Percentiles rank a stretch among this genome's conserved stretches.
These are phyloP conservation scores for Notolepis coatsorum DNA, from an alignment of 2,797 vertebrate genomes.

Conservation along the genomic window DNA sequence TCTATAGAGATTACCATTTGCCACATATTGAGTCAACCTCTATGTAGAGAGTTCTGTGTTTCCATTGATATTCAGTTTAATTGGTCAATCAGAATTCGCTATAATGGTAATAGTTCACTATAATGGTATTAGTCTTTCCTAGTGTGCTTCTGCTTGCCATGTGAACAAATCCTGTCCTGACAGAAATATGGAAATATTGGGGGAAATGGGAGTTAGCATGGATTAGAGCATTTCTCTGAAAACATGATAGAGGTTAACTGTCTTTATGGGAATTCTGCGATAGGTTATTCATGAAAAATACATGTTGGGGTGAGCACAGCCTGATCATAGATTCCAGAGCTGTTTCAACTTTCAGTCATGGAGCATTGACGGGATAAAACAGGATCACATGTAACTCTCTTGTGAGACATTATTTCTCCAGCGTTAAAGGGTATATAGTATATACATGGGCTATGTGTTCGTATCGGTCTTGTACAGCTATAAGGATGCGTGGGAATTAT, in stretches of 20 bases:
- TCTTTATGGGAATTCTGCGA: conserved; percentile 53
- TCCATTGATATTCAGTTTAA: conserved; percentile 16
- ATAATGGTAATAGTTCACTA: neutral
- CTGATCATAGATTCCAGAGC: conserved; percentile 50
- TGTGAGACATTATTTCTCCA: conserved; percentile 37
- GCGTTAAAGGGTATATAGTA: conserved; percentile 40
- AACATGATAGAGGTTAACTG: conserved; percentile 43
- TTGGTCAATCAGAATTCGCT: conserved; percentile 16
- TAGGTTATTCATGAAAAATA: conserved; percentile 52
- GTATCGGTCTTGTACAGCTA: conserved; percentile 4
- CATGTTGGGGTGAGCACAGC: conserved; percentile 25
- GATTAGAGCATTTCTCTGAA: conserved; percentile 67
- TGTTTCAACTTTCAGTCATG: conserved; percentile 44
- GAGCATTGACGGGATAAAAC: conserved; percentile 49
- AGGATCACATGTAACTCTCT: conserved; percentile 25
- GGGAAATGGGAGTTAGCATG: conserved; percentile 54
- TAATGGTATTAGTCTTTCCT: conserved; percentile 23
- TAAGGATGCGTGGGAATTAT: conserved; percentile 30
- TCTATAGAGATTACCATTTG: neutral
- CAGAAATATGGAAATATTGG: conserved; percentile 43
- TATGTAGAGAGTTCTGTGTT: neutral
- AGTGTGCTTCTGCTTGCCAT: conserved; percentile 15
- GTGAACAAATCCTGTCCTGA: conserved; percentile 38
- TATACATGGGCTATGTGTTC: conserved; percentile 7
- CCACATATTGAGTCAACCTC: neutral